A percentile compares a stretch with the other conserved stretches of the same genome.
Conservation (phyloP, 1,140 invertebrate species). For the Aphelinus certus region DNA sequence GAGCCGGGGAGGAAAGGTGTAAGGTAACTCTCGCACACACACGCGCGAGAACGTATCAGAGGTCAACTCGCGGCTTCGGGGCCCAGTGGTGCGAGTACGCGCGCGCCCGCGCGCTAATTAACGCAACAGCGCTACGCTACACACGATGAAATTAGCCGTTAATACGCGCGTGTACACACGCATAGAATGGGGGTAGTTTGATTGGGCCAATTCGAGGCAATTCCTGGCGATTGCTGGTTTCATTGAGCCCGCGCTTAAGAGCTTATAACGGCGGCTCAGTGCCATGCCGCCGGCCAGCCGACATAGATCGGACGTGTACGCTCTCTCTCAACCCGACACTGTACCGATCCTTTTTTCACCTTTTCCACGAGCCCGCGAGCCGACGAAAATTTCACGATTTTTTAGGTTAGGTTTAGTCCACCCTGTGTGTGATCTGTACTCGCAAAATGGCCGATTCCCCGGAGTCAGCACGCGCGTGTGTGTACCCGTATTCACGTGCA, state of each 20-base stretch:
- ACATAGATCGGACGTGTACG: background rate
- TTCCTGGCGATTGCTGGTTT: slow-evolving; percentile 67
- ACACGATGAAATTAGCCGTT: slow-evolving; percentile 61
- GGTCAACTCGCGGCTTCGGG: too few relatives aligned
- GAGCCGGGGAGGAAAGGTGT: background rate
- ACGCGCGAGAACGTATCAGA: background rate
- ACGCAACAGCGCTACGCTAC: background rate
- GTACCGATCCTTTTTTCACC: too few relatives aligned
- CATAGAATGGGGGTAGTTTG: slow-evolving; percentile 66
- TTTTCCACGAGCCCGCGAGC: too few relatives aligned
- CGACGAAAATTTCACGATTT: too few relatives aligned
- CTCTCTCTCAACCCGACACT: too few relatives aligned
- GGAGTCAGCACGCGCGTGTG: too few relatives aligned
- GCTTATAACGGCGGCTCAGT: slow-evolving; percentile 19
- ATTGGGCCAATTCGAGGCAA: slow-evolving; percentile 68
- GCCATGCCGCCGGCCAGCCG: slow-evolving; percentile 13
- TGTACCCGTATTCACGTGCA: too few relatives aligned
- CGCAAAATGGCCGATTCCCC: too few relatives aligned
- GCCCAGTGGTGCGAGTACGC: slow-evolving; percentile 2
- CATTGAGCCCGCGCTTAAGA: slow-evolving; percentile 56
- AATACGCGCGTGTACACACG: slow-evolving; percentile 63
- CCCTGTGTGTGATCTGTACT: too few relatives aligned
- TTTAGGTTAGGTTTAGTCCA: too few relatives aligned
- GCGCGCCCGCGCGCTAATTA: slow-evolving; percentile 33
- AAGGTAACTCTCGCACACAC: background rate